Base-by-base conservation (phyloP, 2,797 vertebrate species). In the Podarcis siculus region DNA sequence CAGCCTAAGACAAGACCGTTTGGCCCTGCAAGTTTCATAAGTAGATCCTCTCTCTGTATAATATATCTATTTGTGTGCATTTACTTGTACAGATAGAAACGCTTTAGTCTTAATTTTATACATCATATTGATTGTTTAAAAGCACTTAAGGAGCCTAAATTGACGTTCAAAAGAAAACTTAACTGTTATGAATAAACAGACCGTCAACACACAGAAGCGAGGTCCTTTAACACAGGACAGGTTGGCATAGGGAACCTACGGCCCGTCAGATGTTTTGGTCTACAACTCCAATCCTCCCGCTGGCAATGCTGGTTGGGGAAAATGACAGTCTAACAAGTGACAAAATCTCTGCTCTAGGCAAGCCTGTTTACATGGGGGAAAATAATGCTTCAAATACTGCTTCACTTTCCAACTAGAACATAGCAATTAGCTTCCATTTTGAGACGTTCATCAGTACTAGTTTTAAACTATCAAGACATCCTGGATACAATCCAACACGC, bases 161-260 rank as follows among this genome's bases (percentile, higher is more conserved):
- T 90, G 83, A 83, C 10, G 1, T 5, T 78, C 87, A 78, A 73
- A 92, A 83, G 2, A 78, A 87, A 89, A 73, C 83, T 92, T 89
- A 72, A 86, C 73, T 91, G 82, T 67, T 78, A 91, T 81, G 81
- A 88, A 91, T 92, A 94, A 94, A 92, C 79, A 90, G 37, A 71
- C 19, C 3, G 67, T 64, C 89, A 84, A 89, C 75, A 1, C 69
- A 90, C 78, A 86, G 90, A 61, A 64, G 82, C 8, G 45, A 95
- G 92, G 89, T 83, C 90, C 85, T 80, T 85, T 92, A 91, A 69
- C 39, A 82, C 32, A 49, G 87, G 5, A 0, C 1, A 49, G 66
- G 61, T 72, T 75, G 21, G 32, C 5, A 73, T 19, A 37, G n/a
- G 69, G n/a, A 71, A 69, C 12, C 69, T 21, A 21, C 8, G 17